phyloP scores from a whole-genome alignment of 2,113 vertebrate genomes.

The Anhinga anhinga region DNA sequence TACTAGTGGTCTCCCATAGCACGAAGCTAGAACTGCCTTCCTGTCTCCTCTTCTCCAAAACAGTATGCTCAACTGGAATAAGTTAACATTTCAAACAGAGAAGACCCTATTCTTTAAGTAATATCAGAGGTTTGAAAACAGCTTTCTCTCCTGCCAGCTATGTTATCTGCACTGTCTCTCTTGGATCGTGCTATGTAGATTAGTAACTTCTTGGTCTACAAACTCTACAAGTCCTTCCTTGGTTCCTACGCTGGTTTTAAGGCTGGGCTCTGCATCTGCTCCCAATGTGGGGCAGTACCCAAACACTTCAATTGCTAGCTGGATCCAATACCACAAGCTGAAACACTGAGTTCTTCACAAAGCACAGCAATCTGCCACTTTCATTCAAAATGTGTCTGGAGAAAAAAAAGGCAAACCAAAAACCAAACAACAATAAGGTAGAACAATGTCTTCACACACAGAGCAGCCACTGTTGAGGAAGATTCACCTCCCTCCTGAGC shows the following conservation, averaged over 20 bases:
- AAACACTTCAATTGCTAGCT: background rate
- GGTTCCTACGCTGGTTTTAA: background rate
- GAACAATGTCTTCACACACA: background rate
- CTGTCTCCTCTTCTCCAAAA: background rate
- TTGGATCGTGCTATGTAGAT: background rate
- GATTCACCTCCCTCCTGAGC: background rate
- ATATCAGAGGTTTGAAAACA: background rate
- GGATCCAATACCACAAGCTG: background rate
- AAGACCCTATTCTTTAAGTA: background rate
- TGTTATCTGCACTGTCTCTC: background rate
- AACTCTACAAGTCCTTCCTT: background rate
- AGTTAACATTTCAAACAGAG: background rate
- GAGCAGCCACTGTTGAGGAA: background rate
- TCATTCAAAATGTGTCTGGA: background rate
- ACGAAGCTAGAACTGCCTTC: background rate
- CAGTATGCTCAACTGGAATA: background rate
- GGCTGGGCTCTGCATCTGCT: background rate
- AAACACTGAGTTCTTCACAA: background rate
- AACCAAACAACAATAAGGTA: background rate
- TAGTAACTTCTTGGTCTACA: background rate
- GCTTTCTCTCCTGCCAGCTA: background rate
- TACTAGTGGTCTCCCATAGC: background rate
- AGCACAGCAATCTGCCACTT: background rate
- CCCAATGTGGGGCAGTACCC: rapidly evolving
- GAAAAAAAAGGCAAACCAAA: background rate